A percentile compares a stretch with the other conserved stretches of the same genome.
Conservation (phyloP, 2,113 vertebrate genomes). For the Oryctolagus cuniculus region mOryCun1.1 NC_091432.1:101107001-101107500, state of each 20-base stretch:
- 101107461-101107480: background rate
- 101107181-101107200: background rate
- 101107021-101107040: background rate
- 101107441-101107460: background rate
- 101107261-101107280: background rate
- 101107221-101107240: background rate
- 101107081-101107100: slow-evolving; percentile 33
- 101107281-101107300: background rate
- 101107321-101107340: slow-evolving; percentile 14
- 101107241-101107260: slow-evolving; percentile 16
- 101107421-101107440: background rate
- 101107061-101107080: background rate
- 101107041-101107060: background rate
- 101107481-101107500: background rate
- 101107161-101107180: background rate
- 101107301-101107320: background rate
- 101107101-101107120: background rate
- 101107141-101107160: background rate
- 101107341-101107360: background rate
- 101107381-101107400: background rate
- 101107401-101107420: background rate
- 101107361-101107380: background rate
- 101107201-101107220: background rate
- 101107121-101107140: background rate
- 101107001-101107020: background rate